Conservation (phyloP, 2,113 vertebrate species). For the Mormoops blainvillei region DNA sequence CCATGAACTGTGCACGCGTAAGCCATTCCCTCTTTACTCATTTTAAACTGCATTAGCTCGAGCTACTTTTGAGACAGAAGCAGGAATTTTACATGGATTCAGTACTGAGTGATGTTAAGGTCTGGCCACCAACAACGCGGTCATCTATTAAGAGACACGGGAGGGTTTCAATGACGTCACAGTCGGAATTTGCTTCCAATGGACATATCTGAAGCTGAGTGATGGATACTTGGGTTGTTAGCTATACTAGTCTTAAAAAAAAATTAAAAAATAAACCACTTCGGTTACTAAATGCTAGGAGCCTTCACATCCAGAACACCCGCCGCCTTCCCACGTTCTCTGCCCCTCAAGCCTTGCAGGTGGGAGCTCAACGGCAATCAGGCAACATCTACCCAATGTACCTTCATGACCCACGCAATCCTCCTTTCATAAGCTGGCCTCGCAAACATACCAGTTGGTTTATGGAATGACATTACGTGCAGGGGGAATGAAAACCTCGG, state of each 20-base stretch:
- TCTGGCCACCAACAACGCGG: background rate
- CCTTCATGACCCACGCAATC: background rate
- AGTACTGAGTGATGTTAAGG: background rate
- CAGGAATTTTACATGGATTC: no score
- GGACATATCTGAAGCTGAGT: background rate
- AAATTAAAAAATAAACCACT: background rate
- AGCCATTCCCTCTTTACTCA: background rate
- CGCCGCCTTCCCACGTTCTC: rapidly evolving
- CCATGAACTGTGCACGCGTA: background rate
- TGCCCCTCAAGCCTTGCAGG: no score
- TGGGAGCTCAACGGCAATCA: background rate
- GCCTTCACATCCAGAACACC: background rate
- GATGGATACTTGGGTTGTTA: background rate
- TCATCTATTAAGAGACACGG: background rate
- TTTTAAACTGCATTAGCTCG: background rate
- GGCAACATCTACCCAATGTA: background rate
- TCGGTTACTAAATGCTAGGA: background rate
- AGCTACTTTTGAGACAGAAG: background rate
- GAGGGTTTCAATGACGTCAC: background rate
- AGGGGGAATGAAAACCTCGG: background rate
- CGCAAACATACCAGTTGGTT: no score
- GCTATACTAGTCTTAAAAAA: background rate
- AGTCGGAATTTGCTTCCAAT: background rate
- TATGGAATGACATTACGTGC: rapidly evolving
- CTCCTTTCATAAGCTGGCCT: background rate